Evolutionary conservation across 2,113 vertebrate genomes (phyloP).

Genomic region (cattle (Bos taurus)): ARS-UCD2.0 NC_037357.1:87817501-87818000

Average conservation of each 20-base stretch:
- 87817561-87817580: conserved; percentile 38
- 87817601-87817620: conserved; percentile 56
- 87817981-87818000: conserved; percentile 59
- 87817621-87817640: neutral
- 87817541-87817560: conserved; percentile 49
- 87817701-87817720: conserved; percentile 33
- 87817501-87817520: conserved; percentile 57
- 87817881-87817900: conserved; percentile 71
- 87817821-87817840: conserved; percentile 73
- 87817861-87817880: conserved; percentile 77
- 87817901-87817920: conserved; percentile 64
- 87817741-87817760: conserved; percentile 49
- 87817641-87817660: conserved; percentile 2
- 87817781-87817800: conserved; percentile 65
- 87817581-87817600: conserved; percentile 27
- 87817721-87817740: conserved; percentile 31
- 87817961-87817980: conserved; percentile 56
- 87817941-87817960: conserved; percentile 54
- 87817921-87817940: conserved; percentile 67
- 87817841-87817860: conserved; percentile 70
- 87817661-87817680: conserved; percentile 42
- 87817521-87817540: conserved; percentile 40
- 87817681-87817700: conserved; percentile 40
- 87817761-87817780: conserved; percentile 64
- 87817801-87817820: conserved; percentile 72